Evolutionary conservation across 2,797 vertebrate species (phyloP).

Genomic region (Ctenopoma kingsleyae): DNA sequence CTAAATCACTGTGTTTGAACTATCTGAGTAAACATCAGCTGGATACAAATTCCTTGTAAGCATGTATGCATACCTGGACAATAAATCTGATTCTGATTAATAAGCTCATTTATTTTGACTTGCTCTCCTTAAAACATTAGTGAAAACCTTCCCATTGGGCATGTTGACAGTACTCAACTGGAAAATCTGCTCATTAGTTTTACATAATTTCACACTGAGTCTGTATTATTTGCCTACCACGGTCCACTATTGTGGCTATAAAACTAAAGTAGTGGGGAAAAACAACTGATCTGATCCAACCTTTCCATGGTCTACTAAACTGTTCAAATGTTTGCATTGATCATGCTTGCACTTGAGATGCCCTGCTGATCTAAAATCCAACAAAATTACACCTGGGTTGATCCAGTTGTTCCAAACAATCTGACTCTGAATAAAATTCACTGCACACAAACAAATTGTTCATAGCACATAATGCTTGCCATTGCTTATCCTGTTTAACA

Average conservation of each 20-base stretch:
- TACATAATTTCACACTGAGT: background rate
- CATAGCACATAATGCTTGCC: constrained; percentile 12
- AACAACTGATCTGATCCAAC: background rate
- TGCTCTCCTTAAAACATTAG: background rate
- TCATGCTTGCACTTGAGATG: constrained; percentile 11
- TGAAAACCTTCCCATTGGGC: background rate
- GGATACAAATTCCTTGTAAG: no score
- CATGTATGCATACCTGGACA: no score
- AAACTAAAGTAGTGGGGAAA: no score
- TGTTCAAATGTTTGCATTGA: constrained; percentile 5
- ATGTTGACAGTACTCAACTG: background rate
- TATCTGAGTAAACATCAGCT: no score
- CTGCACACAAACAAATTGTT: constrained; percentile 14
- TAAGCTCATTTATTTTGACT: background rate
- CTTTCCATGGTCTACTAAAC: background rate
- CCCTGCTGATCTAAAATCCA: background rate
- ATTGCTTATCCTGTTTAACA: constrained; percentile 4
- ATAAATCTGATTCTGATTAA: no score
- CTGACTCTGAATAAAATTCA: background rate
- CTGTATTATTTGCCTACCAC: background rate
- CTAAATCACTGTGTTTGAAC: background rate
- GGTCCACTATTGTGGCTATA: background rate
- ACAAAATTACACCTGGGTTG: background rate
- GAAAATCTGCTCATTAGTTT: constrained; percentile 5
- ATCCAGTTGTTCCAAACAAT: background rate